phyloP scores from a whole-genome alignment of 1,140 invertebrate species.

The Polypedilum pembai region DNA sequence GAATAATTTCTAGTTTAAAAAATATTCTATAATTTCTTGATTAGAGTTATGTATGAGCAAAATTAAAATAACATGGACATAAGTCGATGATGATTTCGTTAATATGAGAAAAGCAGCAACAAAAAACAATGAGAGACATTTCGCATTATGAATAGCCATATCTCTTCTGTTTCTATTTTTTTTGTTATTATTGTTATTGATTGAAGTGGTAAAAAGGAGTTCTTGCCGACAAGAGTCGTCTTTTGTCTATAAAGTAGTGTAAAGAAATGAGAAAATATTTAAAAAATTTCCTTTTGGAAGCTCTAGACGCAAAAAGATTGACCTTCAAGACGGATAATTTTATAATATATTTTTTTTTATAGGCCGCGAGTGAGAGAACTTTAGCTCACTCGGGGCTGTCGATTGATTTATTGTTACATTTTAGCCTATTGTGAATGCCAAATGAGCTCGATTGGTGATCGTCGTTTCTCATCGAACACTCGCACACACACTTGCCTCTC shows the following conservation, averaged over 20 bases:
- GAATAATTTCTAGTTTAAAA: too few species aligned
- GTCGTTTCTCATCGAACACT: background rate
- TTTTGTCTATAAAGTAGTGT: background rate
- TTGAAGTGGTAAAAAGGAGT: background rate
- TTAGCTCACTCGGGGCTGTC: background rate
- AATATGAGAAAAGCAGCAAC: background rate
- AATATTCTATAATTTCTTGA: too few species aligned
- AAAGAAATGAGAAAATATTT: background rate
- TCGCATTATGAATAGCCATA: background rate
- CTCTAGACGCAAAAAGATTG: background rate
- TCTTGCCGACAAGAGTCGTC: background rate
- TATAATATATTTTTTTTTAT: background rate
- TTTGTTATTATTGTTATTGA: background rate
- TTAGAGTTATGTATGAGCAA: too few species aligned
- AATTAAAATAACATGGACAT: too few species aligned
- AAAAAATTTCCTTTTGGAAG: background rate
- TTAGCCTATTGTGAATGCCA: slow-evolving; percentile 22
- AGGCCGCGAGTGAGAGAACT: too few species aligned
- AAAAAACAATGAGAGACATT: background rate
- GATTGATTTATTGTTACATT: slow-evolving; percentile 28
- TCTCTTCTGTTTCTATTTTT: background rate
- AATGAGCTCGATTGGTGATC: slow-evolving; percentile 19
- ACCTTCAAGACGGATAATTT: slow-evolving; percentile 18
- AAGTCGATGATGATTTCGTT: too few species aligned
- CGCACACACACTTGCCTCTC: background rate